Base-by-base conservation (phyloP, 2,797 vertebrate species). In the Pseudochirops corinnae region DNA sequence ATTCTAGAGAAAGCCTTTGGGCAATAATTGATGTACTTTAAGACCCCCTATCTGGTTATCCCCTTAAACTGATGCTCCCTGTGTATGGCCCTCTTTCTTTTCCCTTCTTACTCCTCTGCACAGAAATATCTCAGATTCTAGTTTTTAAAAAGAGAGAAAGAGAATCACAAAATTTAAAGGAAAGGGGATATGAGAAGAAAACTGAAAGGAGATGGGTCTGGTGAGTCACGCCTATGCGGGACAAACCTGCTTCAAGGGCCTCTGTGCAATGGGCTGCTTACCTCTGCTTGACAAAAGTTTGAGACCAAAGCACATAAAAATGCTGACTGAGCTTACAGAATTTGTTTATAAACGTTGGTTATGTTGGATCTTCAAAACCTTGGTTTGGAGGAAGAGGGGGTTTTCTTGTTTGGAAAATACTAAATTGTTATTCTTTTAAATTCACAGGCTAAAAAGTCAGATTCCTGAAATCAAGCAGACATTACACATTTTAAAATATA, bases 401-500 rank as follows among this genome's bases (percentile, higher is more conserved):
- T 93, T 93, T 93, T 90, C 90, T 96, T 98, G 97, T 97, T 56
- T 98, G 91, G 60, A 96, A 95, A 98, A 97, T 98, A 97, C 96
- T 98, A 90, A 98, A 94, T 97, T 95, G 97, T 96, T 93, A 96
- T 96, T 98, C 96, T 97, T 96, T 97, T 98, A 87, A 98, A 96
- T 98, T 74, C 97, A 93, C 95, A 99, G 99, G 98, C 99, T 99
- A 99, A 99, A 99, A 99, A 99, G 98, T 98, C 99, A 99, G 98
- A 99, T 99, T 98, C 99, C 99, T 97, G 99, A 99, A 99, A 99
- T 99, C 98, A 99, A 99, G 98, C 99, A 99, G 98, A 99, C 99
- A 57, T 99, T 99, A 99, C 99, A 99, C 99, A 99, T 99, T 98
- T 99, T 99, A 96, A 99, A 99, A 98, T 99, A 99, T 98, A 99